These are phyloP conservation scores for Smittia sp. DNA, from an alignment of 2,888 invertebrate species.

Conservation along the genomic window DNA sequence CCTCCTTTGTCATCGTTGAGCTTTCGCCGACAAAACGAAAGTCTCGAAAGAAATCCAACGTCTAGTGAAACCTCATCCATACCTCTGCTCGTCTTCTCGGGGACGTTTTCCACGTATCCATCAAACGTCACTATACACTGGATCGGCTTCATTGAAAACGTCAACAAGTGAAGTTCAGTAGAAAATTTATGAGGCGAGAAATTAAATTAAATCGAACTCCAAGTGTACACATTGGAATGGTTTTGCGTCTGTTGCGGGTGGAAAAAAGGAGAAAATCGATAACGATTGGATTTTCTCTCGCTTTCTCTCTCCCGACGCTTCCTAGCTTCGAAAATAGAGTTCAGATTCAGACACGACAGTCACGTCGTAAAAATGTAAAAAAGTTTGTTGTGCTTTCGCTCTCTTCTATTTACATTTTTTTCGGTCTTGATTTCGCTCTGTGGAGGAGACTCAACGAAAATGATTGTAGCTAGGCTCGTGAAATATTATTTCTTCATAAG, in stretches of 20 bases:
- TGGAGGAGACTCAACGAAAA: background rate
- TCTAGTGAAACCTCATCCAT: background rate
- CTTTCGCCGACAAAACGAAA: too few relatives aligned
- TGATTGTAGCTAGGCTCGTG: too few relatives aligned
- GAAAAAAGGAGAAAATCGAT: constrained; percentile 17
- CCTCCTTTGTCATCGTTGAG: too few relatives aligned
- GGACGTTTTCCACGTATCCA: background rate
- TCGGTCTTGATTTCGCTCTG: background rate
- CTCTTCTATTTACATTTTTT: too few relatives aligned
- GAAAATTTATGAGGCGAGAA: constrained; percentile 17
- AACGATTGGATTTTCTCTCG: constrained; percentile 1
- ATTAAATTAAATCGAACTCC: constrained; percentile 31
- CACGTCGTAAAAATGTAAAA: background rate
- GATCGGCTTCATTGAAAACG: background rate
- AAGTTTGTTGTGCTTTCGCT: background rate
- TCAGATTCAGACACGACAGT: background rate
- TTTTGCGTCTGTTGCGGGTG: constrained; percentile 9
- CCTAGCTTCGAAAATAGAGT: background rate
- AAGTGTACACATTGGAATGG: background rate
- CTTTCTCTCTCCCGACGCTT: background rate
- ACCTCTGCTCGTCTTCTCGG: background rate
- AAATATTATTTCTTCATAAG: too few relatives aligned
- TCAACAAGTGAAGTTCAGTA: background rate
- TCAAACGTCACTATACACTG: background rate
- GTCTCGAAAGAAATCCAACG: too few relatives aligned